Percentiles rank a stretch among this genome's conserved stretches.
These are phyloP conservation scores for Porites lutea DNA, from an alignment of 64 coral and sea anemone species.

Conservation along the genomic window DNA sequence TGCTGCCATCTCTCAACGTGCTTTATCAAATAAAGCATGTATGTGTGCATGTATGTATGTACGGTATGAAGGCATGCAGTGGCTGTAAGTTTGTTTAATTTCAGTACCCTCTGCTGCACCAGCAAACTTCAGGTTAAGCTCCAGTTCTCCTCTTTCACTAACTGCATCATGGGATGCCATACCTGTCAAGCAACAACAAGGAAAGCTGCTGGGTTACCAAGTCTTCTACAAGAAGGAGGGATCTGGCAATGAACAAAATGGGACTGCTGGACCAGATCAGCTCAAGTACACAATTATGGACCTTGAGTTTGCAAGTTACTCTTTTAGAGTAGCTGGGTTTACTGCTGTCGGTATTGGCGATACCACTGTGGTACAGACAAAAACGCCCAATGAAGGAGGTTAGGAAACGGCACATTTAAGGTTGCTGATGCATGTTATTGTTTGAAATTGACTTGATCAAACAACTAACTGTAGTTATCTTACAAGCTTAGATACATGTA, in stretches of 20 bases:
- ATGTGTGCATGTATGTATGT: too few relatives aligned
- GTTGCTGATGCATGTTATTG: too few relatives aligned
- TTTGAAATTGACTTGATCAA: too few relatives aligned
- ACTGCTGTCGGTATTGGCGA: neutral
- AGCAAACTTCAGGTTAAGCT: conserved; percentile 35
- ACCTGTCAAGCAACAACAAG: neutral
- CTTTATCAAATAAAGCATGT: too few relatives aligned
- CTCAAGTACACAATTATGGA: neutral
- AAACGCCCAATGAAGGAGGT: neutral
- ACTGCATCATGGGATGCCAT: conserved; percentile 40
- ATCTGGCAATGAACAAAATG: neutral
- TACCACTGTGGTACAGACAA: neutral
- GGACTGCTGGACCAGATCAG: neutral
- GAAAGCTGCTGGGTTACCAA: conserved; percentile 21
- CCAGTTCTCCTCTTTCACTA: conserved; percentile 13
- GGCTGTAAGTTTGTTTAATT: too few relatives aligned
- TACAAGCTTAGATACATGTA: too few relatives aligned
- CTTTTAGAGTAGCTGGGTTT: neutral
- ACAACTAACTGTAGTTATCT: too few relatives aligned
- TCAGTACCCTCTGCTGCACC: conserved; percentile 56
- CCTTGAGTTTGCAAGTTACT: neutral
- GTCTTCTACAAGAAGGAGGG: neutral
- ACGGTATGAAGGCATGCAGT: too few relatives aligned
- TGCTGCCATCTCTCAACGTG: too few relatives aligned
- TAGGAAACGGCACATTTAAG: neutral